A percentile compares a stretch with the other conserved stretches of the same genome.
phyloP scores from a whole-genome alignment of 2,797 vertebrate species.

The Pantherophis alleghaniensis region DNA sequence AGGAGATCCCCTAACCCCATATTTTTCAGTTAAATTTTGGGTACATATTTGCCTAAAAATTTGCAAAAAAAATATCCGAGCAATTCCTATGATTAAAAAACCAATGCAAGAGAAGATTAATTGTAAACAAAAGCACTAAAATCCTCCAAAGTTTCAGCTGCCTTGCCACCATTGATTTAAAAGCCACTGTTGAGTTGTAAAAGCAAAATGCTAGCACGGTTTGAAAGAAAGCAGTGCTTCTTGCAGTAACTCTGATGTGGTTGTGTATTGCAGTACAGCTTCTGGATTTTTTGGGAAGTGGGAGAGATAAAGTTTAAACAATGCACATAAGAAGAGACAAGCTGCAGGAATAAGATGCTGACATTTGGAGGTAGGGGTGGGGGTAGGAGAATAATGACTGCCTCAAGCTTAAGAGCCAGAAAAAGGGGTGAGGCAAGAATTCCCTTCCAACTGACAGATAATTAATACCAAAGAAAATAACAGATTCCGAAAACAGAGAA shows the following conservation, averaged over 20 bases:
- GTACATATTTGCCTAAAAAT: background rate
- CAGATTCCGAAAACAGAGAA: background rate
- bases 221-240: background rate
- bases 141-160: background rate
- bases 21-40: background rate
- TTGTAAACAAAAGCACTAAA: background rate
- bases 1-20: background rate
- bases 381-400: background rate
- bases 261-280: background rate
- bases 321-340: background rate
- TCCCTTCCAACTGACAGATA: background rate
- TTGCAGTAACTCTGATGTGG: background rate
- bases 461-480: background rate
- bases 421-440: background rate
- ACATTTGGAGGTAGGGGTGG: background rate
- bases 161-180: background rate
- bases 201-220: background rate
- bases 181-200: background rate
- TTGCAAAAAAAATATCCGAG: background rate
- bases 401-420: background rate
- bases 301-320: background rate
- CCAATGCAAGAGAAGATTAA: background rate
- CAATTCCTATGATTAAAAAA: background rate
- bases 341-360: background rate
- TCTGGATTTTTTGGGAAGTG: background rate